Evolutionary conservation across 2,797 vertebrate genomes (phyloP), one percentile per base, ranked within the genome.

Genomic region (Lophura swinhoii): DNA sequence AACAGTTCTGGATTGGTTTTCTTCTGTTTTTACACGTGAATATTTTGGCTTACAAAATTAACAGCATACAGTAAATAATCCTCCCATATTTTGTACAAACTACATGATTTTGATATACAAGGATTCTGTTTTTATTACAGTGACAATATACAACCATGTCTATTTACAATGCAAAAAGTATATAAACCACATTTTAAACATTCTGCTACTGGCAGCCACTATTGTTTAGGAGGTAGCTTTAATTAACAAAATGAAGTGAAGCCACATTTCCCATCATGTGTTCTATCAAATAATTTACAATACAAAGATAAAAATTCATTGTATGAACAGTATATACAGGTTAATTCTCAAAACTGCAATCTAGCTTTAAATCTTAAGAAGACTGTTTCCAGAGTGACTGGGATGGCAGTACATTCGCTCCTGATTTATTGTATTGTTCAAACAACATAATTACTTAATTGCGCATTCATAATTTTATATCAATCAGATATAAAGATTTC

Each of bases 171-270:
- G 96, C 96, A 97, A 98, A 98, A 97, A 97, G 96, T 97, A 97
- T 96, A 98, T 96, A 98, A 97, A 98, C 97, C 97, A 98, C 95
- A 98, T 97, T 97, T 98, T 97, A 97, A 97, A 97, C 98, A 98
- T 98, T 98, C 98, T 98, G 98, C 98, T 98, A 98, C 98, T 98
- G 98, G 98, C 98, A 98, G 98, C 98, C 98, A 97, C 98, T 98
- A 98, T 97, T 98, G 97, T 98, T 97, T 96, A 98, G 98, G 99
- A 99, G 99, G 99, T 99, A 99, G 99, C 99, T 99, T 99, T 98
- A 98, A 98, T 98, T 98, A 98, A 98, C 98, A 97, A 98, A 98
- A 98, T 97, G 97, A 98, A 98, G 97, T 97, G 97, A 98, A 98
- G 98, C 98, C 97, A 98, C 95, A 97, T 98, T 98, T 99, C 98